Evolutionary conservation across 35 echinoderm and acorn worm genomes (phyloP).

Genomic region (Hemicentrotus pulcherrimus): DNA sequence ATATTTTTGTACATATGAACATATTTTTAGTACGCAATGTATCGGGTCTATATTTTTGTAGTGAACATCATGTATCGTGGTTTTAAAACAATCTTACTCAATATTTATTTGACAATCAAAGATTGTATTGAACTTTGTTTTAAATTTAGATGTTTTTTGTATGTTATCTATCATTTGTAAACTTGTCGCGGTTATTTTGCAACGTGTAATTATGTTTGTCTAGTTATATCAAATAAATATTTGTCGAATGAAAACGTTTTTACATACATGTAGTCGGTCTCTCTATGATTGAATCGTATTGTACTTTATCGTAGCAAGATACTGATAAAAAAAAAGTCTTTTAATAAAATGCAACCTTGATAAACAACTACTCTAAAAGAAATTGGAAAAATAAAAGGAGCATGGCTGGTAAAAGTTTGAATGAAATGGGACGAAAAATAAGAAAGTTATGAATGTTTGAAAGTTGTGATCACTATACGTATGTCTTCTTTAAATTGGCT

Average conservation of each 20-base stretch:
- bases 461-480: no score
- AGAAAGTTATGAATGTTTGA: no score
- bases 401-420: no score
- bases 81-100: background rate
- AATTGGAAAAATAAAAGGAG: no score
- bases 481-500: no score
- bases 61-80: background rate
- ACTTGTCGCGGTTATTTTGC: background rate
- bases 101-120: slow-evolving; percentile 5
- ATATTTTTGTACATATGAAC: background rate
- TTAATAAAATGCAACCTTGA: no score
- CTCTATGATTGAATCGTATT: no score
- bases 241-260: background rate
- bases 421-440: no score
- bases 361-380: no score
- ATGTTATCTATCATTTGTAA: background rate
- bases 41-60: background rate
- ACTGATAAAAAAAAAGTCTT: no score
- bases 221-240: background rate
- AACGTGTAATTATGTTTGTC: background rate
- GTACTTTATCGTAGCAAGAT: no score
- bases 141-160: background rate
- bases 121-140: background rate
- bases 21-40: background rate
- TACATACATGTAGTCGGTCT: no score